Evolutionary conservation across 2,113 vertebrate genomes (phyloP).

Genomic region (Poeciliopsis prolifica): DNA sequence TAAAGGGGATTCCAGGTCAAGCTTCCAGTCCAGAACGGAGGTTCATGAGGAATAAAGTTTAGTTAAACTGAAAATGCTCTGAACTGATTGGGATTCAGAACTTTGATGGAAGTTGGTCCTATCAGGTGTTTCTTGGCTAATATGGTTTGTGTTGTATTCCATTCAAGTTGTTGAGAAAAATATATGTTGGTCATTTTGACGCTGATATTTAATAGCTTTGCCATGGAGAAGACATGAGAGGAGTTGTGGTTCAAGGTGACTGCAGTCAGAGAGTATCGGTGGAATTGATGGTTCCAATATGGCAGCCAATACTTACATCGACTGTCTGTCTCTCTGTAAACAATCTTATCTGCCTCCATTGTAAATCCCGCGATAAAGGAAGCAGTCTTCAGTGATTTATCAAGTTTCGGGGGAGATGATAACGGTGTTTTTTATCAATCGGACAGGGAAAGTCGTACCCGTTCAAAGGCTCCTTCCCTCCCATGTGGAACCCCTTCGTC

Average conservation of each 20-base stretch:
- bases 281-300: background rate
- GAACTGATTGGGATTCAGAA: too few relatives aligned
- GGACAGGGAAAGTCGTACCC: conserved; percentile 91
- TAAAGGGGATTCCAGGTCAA: too few relatives aligned
- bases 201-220: too few relatives aligned
- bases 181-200: too few relatives aligned
- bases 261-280: background rate
- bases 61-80: too few relatives aligned
- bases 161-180: too few relatives aligned
- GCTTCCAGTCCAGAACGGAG: too few relatives aligned
- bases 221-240: background rate
- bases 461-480: conserved; percentile 88
- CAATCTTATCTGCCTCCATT: background rate
- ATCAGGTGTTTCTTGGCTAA: too few relatives aligned
- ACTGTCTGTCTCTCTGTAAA: background rate
- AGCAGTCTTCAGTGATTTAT: background rate
- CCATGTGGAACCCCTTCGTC: conserved; percentile 89
- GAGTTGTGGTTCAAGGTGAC: background rate
- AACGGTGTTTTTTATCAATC: background rate
- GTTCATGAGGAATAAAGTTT: too few relatives aligned
- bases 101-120: too few relatives aligned
- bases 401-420: background rate
- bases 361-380: background rate
- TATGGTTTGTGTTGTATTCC: too few relatives aligned
- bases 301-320: background rate